Base-by-base conservation (phyloP, 2,888 invertebrate species). In the Meteorus colon region DNA sequence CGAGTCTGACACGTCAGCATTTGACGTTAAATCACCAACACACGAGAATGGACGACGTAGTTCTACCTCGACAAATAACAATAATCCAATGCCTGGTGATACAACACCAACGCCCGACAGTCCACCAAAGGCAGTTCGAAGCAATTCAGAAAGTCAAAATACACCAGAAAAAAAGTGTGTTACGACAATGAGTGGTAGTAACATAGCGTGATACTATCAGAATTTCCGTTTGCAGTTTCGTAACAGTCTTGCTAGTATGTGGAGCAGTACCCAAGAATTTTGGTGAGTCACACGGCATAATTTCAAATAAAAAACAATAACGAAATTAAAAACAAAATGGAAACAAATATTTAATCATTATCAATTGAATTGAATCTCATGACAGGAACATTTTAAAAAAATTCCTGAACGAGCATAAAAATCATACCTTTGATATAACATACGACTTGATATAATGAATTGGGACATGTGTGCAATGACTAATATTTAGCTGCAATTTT, bases 1-100 rank as follows among this genome's bases (percentile, higher is more conserved):
- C 78, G 93, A 93, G 81, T 92, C 92, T 83, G 93, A 93, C 82
- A 91, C 91, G 77, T 91, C 92, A 79, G 91, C 92, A n/a, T 92
- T 92, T 84, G 92, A 93, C 82, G 92, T 92, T 12, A 91, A 92
- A 79, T 91, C 91, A 55, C 90, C 91, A 55, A 89, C 90, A 12
- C 86, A 91, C n/a, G 91, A 91, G 65, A 89, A 89, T 77, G 88
- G 88, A 3, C 83, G 89, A 48, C 85, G 90, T 60, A 88, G 92
- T 75, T 91, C 92, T 59, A 91, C 92, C 63, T 88, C 89, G 76
- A 87, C 89, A 72, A 91, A 91, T 77, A 91, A 91, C 83, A 92
- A 92, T 82, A 91, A 91, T 84, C 90, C 91, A 59, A 86, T 90
- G 71, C 85, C 89, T 27, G 82, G 84, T 27, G 89, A 88, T 51